A percentile compares a stretch with the other conserved stretches of the same genome.
Conservation (phyloP, 2,113 vertebrate species). For the Oncorhynchus mykiss region DNA sequence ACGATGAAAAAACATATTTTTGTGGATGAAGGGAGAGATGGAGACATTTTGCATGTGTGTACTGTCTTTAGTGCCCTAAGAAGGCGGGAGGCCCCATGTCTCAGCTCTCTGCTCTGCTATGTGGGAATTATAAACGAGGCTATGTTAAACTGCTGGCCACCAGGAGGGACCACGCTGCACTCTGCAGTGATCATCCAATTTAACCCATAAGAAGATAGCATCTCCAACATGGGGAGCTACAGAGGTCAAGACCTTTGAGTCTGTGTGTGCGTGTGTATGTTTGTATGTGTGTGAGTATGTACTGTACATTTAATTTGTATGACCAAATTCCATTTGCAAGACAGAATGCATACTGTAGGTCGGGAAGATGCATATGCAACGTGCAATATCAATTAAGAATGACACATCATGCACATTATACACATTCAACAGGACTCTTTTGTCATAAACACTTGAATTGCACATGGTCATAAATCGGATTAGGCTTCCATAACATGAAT, state of each 20-base stretch:
- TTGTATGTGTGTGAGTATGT: background rate
- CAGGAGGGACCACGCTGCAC: slow-evolving; percentile 55
- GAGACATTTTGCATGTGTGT: slow-evolving; percentile 69
- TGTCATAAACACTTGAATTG: background rate
- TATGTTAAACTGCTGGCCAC: slow-evolving; percentile 55
- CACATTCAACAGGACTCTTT: background rate
- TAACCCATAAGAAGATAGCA: slow-evolving; percentile 1
- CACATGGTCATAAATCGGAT: background rate
- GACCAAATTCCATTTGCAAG: slow-evolving; percentile 17
- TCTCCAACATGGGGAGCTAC: slow-evolving; percentile 4
- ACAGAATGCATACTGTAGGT: slow-evolving; percentile 61
- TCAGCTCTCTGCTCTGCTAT: slow-evolving; percentile 38
- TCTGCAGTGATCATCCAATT: slow-evolving; percentile 15
- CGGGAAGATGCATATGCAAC: slow-evolving; percentile 73
- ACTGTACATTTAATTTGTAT: slow-evolving; percentile 8
- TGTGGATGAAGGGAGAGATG: slow-evolving; percentile 57
- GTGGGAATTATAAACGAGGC: slow-evolving; percentile 41
- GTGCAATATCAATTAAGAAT: slow-evolving; percentile 68
- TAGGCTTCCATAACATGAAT: background rate
- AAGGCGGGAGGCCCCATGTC: slow-evolving; percentile 47
- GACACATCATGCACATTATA: background rate
- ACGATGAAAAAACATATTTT: slow-evolving; percentile 31
- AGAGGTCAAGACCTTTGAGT: slow-evolving; percentile 44
- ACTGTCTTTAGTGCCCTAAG: slow-evolving; percentile 59
- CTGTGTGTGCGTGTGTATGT: background rate